A percentile compares a stretch with the other conserved stretches of the same genome.
phyloP scores from a whole-genome alignment of 2,888 invertebrate genomes.

The Coecobrya sp. region DNA sequence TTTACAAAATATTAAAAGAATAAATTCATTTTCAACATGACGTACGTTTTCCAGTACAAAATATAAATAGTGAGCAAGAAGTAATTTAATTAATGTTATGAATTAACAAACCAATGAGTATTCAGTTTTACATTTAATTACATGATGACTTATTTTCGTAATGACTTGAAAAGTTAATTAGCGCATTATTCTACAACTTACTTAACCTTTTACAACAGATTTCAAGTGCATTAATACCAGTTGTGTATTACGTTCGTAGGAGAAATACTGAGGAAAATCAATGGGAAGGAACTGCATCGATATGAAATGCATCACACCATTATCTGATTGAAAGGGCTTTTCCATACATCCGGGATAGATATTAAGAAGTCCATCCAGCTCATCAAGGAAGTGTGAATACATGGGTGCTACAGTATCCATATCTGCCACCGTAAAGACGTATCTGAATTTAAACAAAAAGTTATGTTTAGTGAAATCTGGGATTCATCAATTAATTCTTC shows the following conservation, averaged over 20 bases:
- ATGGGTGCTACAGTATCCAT: conserved; percentile 95
- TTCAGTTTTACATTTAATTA: too few relatives aligned
- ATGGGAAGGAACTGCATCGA: conserved; percentile 89
- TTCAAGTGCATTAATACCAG: conserved; percentile 90
- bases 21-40: too few relatives aligned
- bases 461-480: too few relatives aligned
- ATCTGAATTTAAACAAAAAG: conserved; percentile 89
- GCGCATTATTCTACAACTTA: not conserved
- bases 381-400: conserved; percentile 93
- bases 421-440: conserved; percentile 94
- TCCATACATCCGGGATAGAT: conserved; percentile 72
- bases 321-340: conserved; percentile 5
- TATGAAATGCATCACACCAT: conserved; percentile 36
- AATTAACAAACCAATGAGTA: too few relatives aligned
- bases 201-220: not conserved
- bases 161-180: too few relatives aligned
- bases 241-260: conserved; percentile 93
- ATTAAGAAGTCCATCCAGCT: conserved; percentile 88
- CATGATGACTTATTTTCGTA: too few relatives aligned
- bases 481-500: too few relatives aligned
- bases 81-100: too few relatives aligned
- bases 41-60: too few relatives aligned
- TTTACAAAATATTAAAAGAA: too few relatives aligned
- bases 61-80: too few relatives aligned
- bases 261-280: conserved; percentile 94